Percentiles rank a stretch among this genome's conserved stretches.
These are phyloP conservation scores for Leucosticte australis DNA, from an alignment of 2,113 vertebrate genomes.

Conservation along the genomic window DNA sequence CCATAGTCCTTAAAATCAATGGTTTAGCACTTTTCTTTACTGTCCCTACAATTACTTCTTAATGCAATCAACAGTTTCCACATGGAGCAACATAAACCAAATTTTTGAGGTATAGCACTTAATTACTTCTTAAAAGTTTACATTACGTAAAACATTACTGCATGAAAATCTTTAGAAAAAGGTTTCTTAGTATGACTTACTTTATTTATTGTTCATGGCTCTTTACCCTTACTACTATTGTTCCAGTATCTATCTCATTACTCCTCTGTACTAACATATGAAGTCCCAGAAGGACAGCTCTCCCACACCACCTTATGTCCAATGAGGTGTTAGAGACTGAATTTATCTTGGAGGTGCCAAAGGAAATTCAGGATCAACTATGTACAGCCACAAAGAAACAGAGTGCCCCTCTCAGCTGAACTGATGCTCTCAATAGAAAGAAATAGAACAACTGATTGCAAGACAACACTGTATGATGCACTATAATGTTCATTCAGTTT, in stretches of 20 bases:
- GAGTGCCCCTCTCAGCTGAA: background rate
- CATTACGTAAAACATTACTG: background rate
- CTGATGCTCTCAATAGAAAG: background rate
- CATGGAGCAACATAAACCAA: background rate
- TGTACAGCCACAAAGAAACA: background rate
- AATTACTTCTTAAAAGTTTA: background rate
- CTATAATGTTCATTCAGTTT: background rate
- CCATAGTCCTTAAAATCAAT: background rate
- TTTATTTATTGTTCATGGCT: background rate
- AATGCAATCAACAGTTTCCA: background rate
- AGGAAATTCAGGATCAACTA: background rate
- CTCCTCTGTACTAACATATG: background rate
- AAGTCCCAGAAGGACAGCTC: background rate
- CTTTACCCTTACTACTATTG: background rate
- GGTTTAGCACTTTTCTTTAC: background rate
- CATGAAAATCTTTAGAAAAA: background rate
- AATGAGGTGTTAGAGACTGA: background rate
- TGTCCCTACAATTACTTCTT: background rate
- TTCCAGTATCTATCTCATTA: background rate
- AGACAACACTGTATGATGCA: background rate
- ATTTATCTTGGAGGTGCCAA: background rate
- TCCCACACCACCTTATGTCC: background rate
- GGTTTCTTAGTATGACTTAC: background rate
- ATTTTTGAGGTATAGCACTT: background rate
- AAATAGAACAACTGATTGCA: background rate